Base-by-base conservation (phyloP, 2,888 invertebrate genomes). In the Mythimna pallens region DNA sequence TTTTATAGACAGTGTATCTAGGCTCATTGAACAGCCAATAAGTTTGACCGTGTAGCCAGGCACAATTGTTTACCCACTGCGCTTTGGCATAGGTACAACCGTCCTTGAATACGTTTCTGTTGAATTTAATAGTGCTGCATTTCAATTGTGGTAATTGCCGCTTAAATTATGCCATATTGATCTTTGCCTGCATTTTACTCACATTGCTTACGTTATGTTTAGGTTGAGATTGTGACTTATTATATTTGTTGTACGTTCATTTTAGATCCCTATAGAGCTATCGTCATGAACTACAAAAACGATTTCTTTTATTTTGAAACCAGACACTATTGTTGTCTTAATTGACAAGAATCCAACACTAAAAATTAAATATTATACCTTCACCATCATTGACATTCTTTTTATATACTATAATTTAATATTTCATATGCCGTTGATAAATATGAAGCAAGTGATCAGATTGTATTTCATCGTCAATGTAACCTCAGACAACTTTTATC, bases 71-170 rank as follows among this genome's bases (percentile, higher is more conserved):
- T 80, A 74, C 78, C 74, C 72, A 59, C 71, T 80, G 76, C 77
- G 80, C 84, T 87, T 87, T 87, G 82, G 74, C 84, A 83, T 40
- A 40, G 43, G 43, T 83, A 77, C 63, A 65, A 59, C 73, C 85
- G 92, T 90, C 93, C 92, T 93, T 92, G 91, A 85, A 80, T 87
- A 87, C 86, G 88, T 88, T 89, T 89, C 72, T 58, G 67, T 76
- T 73, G 85, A 82, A 88, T 88, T 84, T 84, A 86, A 84, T 83
- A 84, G 79, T 74, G 86, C 72, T 80, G 88, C 88, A 89, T 90
- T 89, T 89, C 89, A 92, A 91, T 92, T 81, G 78, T 75, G 59
- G 59, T 76, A 86, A 83, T 83, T 78, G 63, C 64, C 65, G 73
- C 80, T 76, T 82, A 79, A 82, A 81, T 81, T 81, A 76, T 73